A percentile compares a stretch with the other conserved stretches of the same genome.
Evolutionary conservation across 2,888 invertebrate species (phyloP).

Genomic region (Philaethria dido): DNA sequence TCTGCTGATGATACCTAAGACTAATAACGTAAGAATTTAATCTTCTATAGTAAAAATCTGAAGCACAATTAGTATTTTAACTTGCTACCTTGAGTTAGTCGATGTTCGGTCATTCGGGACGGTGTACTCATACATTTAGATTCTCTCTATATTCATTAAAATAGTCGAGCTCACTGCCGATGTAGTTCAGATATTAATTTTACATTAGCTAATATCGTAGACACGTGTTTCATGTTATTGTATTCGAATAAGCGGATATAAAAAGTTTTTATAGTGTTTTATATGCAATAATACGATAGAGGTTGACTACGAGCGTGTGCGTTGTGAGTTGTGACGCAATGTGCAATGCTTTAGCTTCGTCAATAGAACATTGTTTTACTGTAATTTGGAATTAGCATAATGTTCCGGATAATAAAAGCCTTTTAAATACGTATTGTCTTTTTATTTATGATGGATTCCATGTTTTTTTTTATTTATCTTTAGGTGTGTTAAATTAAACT

Average conservation of each 20-base stretch:
- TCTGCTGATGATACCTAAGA: conserved; percentile 45
- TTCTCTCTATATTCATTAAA: conserved; percentile 36
- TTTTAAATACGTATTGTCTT: conserved; percentile 56
- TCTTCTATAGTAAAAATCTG: conserved; percentile 41
- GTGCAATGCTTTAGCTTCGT: conserved; percentile 65
- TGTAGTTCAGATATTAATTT: conserved; percentile 34
- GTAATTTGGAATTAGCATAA: conserved; percentile 64
- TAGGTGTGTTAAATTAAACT: no score
- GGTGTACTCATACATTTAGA: conserved; percentile 35
- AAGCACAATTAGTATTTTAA: conserved; percentile 48
- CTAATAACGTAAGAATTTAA: conserved; percentile 43
- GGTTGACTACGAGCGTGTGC: conserved; percentile 42
- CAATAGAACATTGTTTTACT: conserved; percentile 62
- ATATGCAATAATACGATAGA: conserved; percentile 48
- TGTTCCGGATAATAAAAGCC: conserved; percentile 67
- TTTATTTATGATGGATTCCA: conserved; percentile 27
- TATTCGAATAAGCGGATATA: conserved; percentile 35
- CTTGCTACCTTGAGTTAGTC: conserved; percentile 43
- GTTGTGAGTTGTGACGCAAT: conserved; percentile 44
- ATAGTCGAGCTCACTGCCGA: conserved; percentile 46
- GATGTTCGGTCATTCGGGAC: conserved; percentile 34
- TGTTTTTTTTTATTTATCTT: no score
- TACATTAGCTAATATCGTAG: conserved; percentile 33
- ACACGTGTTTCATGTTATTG: conserved; percentile 36
- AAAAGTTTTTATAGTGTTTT: conserved; percentile 51